Base-by-base conservation (phyloP, 2,113 vertebrate genomes). In the Petrocephalus microphthalmus region DNA sequence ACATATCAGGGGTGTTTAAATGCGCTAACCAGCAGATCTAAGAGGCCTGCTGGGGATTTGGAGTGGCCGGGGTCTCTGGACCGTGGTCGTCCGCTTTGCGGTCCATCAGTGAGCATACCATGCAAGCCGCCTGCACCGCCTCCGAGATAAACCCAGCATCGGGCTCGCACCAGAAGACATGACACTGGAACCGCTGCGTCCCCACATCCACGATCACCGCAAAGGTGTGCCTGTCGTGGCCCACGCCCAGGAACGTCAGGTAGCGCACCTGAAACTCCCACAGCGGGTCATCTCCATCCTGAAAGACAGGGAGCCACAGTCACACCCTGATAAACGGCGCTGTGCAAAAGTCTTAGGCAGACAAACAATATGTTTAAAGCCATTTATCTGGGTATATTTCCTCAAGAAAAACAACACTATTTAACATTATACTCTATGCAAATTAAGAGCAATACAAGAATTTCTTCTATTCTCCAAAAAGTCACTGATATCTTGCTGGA, bases 161-260 rank as follows among this genome's bases (percentile, higher is more conserved):
- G 0, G 98, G 98, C 33, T 99, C 97, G 1, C 98, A 99, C 98
- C 98, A 99, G 92, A 99, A 99, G 0, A 98, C 96, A 0, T 99
- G 98, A 90, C 97, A 98, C 92, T 99, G 97, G 1, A 99, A 99
- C 51, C 93, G 96, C 93, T 98, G 98, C 54, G 96, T 97, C 78
- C 97, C 98, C 0, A 96, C 95, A 2, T 99, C 98, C 89, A 97
- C 97, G 60, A 99, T 99, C 93, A 99, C 97, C 7, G 98, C 98
- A 0, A 99, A 99, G 0, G 98, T 99, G 92, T 97, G 98, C 47
- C 96, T 84, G 56, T 99, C 98, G 49, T 97, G 98, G 78, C 98
- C 98, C 0, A 99, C 97, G 0, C 98, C 98, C 95, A 99, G 97
- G 91, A 99, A 99, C 91, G 97, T 99, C 93, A 99, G 95, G 1